phyloP scores from a whole-genome alignment of 2,113 vertebrate genomes.

The Butastur rufipennis region DNA sequence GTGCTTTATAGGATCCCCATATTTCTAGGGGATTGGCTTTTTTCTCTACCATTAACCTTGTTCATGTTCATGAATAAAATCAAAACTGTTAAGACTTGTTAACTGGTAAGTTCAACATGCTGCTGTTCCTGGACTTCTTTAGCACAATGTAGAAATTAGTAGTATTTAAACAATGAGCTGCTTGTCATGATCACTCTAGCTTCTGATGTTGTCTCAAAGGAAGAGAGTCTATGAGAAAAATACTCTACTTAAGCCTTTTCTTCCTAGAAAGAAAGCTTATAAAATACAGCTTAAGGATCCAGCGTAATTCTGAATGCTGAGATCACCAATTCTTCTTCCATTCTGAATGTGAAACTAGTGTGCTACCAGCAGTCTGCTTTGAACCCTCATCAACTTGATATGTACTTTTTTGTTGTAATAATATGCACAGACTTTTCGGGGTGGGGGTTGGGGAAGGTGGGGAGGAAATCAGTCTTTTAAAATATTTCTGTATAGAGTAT shows the following conservation, averaged over 20 bases:
- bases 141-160: background rate
- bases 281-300: background rate
- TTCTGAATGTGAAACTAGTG: background rate
- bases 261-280: background rate
- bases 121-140: background rate
- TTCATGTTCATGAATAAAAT: background rate
- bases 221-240: background rate
- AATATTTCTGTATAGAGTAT: background rate
- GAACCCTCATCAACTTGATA: background rate
- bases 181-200: background rate
- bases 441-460: fast-evolving
- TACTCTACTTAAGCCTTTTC: background rate
- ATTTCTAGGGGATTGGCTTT: background rate
- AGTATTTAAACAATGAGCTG: background rate
- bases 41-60: background rate
- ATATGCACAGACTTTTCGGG: background rate
- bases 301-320: background rate
- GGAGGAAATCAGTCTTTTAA: background rate
- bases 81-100: background rate
- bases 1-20: background rate
- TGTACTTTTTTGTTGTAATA: background rate
- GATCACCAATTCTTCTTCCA: background rate
- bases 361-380: background rate
- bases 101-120: background rate
- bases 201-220: background rate